A percentile compares a stretch with the other conserved stretches of the same genome.
Conservation (phyloP, 2,797 vertebrate species). For the Meda fulgida region DNA sequence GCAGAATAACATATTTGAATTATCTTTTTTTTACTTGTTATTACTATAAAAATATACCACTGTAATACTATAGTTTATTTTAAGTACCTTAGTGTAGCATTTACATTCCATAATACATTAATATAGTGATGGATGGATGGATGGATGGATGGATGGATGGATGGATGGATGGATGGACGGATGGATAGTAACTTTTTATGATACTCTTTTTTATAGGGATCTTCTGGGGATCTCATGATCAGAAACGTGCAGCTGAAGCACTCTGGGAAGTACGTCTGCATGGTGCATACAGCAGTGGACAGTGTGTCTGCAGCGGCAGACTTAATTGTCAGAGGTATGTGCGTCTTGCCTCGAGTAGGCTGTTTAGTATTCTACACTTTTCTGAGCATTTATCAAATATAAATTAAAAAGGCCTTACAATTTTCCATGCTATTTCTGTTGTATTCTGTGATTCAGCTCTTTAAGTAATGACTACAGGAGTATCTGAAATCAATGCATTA, state of each 20-base stretch:
- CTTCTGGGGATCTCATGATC: constrained; percentile 89
- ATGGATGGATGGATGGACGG: not conserved
- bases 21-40: no score
- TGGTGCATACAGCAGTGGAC: constrained; percentile 84
- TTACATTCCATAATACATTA: not conserved
- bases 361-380: constrained; percentile 53
- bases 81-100: not conserved
- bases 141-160: not conserved
- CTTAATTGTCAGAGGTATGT: constrained; percentile 87
- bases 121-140: not conserved
- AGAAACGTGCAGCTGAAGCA: constrained; percentile 88
- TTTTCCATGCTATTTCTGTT: constrained; percentile 48
- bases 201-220: constrained; percentile 73
- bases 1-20: not conserved
- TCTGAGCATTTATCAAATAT: constrained; percentile 53
- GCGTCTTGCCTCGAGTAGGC: not conserved
- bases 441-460: constrained; percentile 46
- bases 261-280: constrained; percentile 87
- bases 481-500: constrained; percentile 64
- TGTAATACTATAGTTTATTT: not conserved
- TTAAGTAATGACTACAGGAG: constrained; percentile 58
- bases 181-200: not conserved
- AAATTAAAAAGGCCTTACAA: constrained; percentile 49
- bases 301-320: constrained; percentile 82
- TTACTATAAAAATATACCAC: not conserved